Evolutionary conservation across 1,140 invertebrate species (phyloP), one percentile per base, ranked within the genome.

Genomic region (Lysiphlebus fabarum): DNA sequence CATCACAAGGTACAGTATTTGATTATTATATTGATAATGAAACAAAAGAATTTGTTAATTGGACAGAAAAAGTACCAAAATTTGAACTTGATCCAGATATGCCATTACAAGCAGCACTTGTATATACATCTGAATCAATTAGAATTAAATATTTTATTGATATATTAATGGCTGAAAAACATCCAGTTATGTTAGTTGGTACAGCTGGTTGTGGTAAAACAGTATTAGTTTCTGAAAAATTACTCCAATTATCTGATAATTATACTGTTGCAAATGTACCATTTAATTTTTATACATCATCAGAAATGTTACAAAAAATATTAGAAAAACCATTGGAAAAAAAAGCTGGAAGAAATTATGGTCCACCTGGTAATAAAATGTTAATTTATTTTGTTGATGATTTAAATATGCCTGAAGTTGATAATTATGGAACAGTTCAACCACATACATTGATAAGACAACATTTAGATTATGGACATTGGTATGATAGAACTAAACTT

Each of bases 331-430:
- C 94, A n/a, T 71, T 98, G 44, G 96, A 98, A 73, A 98, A 98
- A 80, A 98, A 98, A 79, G 95, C 95, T 43, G 95, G 95, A 4
- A 83, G 93, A 65, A 97, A 96, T 81, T 98, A 90, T 69, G 96
- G 94, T 6, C 96, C 96, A 17, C 94, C 94, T 4, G 94, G 95
- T 38, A 95, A 88, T 67, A 96, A 96, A 76, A 91, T 88, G 0
- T 79, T 98, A n/a, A 87, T 98, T 59, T 98, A 97, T 73, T 98
- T 98, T 75, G 90, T 98, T 59, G 96, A 98, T 73, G 95, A 98
- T 70, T 90, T 98, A 88, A 98, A 98, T 73, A 98, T 98, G 95
- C 95, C 95, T 11, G 93, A 96, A 83, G 94, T 94, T 7, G 96
- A 98, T 78, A 75, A 82, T 48, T 98, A 98, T 70, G 95, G 93